These are phyloP conservation scores for Myrmecophaga tridactyla DNA, from an alignment of 2,113 vertebrate genomes.

Conservation along the genomic window DNA sequence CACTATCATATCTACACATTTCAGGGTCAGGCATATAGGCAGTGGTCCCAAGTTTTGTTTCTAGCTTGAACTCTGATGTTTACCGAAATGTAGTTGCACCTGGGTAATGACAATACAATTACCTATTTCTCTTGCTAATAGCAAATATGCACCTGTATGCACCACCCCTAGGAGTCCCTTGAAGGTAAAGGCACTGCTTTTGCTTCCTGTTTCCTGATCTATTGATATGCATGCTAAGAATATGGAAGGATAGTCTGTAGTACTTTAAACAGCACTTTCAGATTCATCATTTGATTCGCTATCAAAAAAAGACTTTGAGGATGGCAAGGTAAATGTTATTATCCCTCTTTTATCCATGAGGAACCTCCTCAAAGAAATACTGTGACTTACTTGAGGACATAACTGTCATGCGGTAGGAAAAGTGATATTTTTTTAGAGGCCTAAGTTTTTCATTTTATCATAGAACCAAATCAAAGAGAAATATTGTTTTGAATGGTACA, in stretches of 20 bases:
- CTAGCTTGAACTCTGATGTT: not conserved
- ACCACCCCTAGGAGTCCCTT: not conserved
- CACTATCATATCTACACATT: too few relatives aligned
- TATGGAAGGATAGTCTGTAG: not conserved
- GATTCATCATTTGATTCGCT: not conserved
- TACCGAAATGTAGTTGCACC: not conserved
- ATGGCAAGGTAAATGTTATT: not conserved
- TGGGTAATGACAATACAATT: not conserved
- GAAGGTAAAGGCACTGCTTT: not conserved
- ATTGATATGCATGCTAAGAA: not conserved
- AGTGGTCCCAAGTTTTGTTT: not conserved
- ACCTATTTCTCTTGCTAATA: too few relatives aligned
- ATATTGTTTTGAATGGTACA: not conserved
- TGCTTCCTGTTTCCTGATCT: not conserved
- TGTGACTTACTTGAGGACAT: not conserved
- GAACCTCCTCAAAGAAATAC: not conserved
- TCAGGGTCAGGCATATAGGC: not conserved
- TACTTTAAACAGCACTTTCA: not conserved
- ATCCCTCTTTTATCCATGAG: not conserved
- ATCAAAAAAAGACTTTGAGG: not conserved
- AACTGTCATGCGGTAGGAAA: not conserved
- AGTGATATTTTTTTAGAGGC: not conserved
- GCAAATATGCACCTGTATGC: not conserved
- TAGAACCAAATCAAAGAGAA: not conserved
- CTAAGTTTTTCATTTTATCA: conserved; percentile 5